These are phyloP conservation scores for Pteronura brasiliensis DNA, from an alignment of 2,113 vertebrate species.

Conservation along the genomic window DNA sequence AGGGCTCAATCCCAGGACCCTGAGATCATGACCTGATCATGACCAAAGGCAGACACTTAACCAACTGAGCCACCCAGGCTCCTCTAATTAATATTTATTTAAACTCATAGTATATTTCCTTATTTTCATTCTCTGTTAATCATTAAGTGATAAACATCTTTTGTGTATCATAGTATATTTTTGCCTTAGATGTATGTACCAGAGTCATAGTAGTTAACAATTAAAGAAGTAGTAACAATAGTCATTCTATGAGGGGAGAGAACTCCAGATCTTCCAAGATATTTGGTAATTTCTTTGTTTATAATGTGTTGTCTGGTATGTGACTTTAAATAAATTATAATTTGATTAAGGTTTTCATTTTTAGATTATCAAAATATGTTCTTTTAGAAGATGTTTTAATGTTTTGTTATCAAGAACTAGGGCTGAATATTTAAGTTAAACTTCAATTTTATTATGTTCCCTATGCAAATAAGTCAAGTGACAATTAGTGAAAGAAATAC, in stretches of 20 bases:
- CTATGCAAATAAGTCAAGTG: background rate
- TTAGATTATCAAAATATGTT: background rate
- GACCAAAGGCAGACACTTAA: background rate
- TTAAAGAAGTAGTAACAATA: background rate
- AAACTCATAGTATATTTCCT: background rate
- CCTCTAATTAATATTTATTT: background rate
- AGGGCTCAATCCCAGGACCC: background rate
- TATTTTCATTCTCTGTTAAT: background rate
- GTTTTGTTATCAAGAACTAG: background rate
- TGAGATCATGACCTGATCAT: background rate
- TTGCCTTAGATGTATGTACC: background rate
- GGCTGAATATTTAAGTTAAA: background rate
- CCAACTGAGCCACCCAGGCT: background rate
- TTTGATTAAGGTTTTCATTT: background rate
- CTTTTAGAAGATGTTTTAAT: background rate
- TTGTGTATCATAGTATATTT: background rate
- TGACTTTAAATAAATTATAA: background rate
- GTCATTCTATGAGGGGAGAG: background rate
- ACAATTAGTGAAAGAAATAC: background rate
- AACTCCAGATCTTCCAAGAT: background rate
- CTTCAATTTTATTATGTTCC: background rate
- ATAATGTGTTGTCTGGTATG: background rate
- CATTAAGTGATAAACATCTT: background rate
- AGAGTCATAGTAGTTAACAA: background rate
- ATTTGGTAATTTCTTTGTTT: background rate